Percentiles rank a stretch among this genome's conserved stretches.
Evolutionary conservation across 2,888 invertebrate genomes (phyloP).

Genomic region (Tyria jacobaeae): DNA sequence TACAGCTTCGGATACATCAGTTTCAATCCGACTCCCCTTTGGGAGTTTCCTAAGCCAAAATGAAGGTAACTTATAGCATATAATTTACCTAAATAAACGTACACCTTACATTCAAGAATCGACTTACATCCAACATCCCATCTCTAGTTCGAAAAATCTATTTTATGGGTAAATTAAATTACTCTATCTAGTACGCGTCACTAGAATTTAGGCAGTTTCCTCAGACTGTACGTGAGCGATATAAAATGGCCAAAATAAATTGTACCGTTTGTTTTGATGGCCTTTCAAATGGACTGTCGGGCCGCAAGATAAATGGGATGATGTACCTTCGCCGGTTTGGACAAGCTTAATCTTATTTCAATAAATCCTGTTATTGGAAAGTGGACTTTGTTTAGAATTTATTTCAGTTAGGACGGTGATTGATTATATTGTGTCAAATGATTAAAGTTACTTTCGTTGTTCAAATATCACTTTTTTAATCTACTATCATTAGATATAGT

Average conservation of each 20-base stretch:
- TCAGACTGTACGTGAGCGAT: slow-evolving; percentile 39
- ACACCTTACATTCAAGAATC: slow-evolving; percentile 11
- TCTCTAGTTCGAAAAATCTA: slow-evolving; percentile 13
- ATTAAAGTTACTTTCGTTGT: not conserved
- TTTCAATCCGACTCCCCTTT: slow-evolving; percentile 6
- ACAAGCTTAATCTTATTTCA: slow-evolving; percentile 26
- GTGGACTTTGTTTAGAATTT: slow-evolving; percentile 15
- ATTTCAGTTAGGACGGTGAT: not conserved
- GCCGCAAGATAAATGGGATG: slow-evolving; percentile 30
- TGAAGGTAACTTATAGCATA: slow-evolving; percentile 14
- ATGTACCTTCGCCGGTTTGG: slow-evolving; percentile 15
- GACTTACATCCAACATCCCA: slow-evolving; percentile 15
- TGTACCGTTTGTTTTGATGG: slow-evolving; percentile 47
- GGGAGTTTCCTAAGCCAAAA: slow-evolving; percentile 8
- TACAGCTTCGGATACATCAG: slow-evolving; percentile 10
- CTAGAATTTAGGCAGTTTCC: slow-evolving; percentile 30
- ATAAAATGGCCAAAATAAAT: slow-evolving; percentile 44
- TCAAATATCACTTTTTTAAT: not conserved
- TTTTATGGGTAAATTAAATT: slow-evolving; percentile 36
- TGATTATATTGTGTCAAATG: not conserved
- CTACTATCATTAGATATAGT: not conserved
- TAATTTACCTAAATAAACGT: slow-evolving; percentile 15
- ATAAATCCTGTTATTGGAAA: slow-evolving; percentile 22
- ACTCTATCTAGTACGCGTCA: slow-evolving; percentile 23
- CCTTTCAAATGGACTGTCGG: slow-evolving; percentile 26